phyloP scores from a whole-genome alignment of 2,113 vertebrate species.

The Campylomormyrus tamandua region DNA sequence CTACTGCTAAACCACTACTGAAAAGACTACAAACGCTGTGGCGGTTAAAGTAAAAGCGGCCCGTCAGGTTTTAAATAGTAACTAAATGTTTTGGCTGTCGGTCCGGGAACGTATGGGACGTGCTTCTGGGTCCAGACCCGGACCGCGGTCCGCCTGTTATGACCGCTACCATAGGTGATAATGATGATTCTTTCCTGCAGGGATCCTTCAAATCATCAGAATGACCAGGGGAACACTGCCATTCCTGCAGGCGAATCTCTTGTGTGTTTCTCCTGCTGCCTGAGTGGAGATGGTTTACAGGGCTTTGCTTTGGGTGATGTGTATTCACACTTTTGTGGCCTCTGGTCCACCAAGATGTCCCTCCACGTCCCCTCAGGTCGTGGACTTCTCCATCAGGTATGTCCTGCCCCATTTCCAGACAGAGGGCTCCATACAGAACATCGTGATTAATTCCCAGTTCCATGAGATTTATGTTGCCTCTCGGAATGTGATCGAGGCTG shows the following conservation, averaged over 20 bases:
- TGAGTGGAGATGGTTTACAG: slow-evolving; percentile 57
- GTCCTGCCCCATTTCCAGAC: slow-evolving; percentile 66
- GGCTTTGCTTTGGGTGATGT: slow-evolving; percentile 49
- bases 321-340: slow-evolving; percentile 51
- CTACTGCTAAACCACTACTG: too few species aligned
- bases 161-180: not conserved
- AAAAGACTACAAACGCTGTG: too few species aligned
- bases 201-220: slow-evolving; percentile 24
- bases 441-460: slow-evolving; percentile 60
- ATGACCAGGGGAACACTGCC: slow-evolving; percentile 41
- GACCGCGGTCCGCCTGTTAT: too few species aligned
- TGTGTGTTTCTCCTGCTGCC: slow-evolving; percentile 20
- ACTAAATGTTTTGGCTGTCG: too few species aligned
- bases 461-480: slow-evolving; percentile 71
- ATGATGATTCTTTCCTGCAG: slow-evolving; percentile 8
- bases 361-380: slow-evolving; percentile 47
- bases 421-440: slow-evolving; percentile 65
- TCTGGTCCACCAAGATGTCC: slow-evolving; percentile 55
- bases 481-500: slow-evolving; percentile 74
- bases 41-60: too few species aligned
- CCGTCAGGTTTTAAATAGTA: too few species aligned
- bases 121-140: too few species aligned
- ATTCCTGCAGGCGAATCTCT: slow-evolving; percentile 46
- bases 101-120: too few species aligned
- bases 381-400: slow-evolving; percentile 72